Percentiles rank a stretch among this genome's conserved stretches.
Evolutionary conservation across 2,888 invertebrate genomes (phyloP).

Genomic region (Teleogryllus oceanicus): DNA sequence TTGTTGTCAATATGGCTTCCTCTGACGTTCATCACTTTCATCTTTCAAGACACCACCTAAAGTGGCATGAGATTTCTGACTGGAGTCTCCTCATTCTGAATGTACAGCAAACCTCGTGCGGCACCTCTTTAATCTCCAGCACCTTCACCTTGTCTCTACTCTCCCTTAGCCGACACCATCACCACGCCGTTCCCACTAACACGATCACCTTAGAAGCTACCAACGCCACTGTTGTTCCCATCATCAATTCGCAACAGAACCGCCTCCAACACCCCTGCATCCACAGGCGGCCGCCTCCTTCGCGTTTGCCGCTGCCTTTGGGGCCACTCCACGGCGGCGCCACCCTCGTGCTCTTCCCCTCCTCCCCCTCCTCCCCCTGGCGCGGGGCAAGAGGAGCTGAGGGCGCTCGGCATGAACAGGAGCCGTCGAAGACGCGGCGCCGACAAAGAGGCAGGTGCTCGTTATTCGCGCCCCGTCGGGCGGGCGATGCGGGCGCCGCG

Average conservation of each 20-base stretch:
- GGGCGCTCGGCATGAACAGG: neutral
- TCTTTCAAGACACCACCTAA: too few relatives aligned
- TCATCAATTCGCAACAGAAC: neutral
- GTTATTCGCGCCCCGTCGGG: neutral
- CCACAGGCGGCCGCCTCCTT: too few relatives aligned
- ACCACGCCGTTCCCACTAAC: neutral
- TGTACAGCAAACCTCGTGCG: neutral
- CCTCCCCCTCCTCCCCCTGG: neutral
- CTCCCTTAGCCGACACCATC: neutral
- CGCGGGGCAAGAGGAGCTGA: neutral
- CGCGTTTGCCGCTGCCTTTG: neutral
- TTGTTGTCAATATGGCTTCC: too few relatives aligned
- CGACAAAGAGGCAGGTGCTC: slow-evolving; percentile 2
- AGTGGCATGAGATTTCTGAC: too few relatives aligned
- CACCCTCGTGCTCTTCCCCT: neutral
- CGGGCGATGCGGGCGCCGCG: neutral
- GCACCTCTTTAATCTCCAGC: neutral
- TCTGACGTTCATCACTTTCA: too few relatives aligned
- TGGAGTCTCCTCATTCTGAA: too few relatives aligned
- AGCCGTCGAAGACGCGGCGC: neutral
- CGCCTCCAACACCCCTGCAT: too few relatives aligned
- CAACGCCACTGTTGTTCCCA: neutral
- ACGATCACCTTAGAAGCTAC: neutral
- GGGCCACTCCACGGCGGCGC: neutral
- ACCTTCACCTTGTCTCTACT: neutral